phyloP scores from a whole-genome alignment of 2,113 vertebrate genomes.

The Xiphophorus hellerii region DNA sequence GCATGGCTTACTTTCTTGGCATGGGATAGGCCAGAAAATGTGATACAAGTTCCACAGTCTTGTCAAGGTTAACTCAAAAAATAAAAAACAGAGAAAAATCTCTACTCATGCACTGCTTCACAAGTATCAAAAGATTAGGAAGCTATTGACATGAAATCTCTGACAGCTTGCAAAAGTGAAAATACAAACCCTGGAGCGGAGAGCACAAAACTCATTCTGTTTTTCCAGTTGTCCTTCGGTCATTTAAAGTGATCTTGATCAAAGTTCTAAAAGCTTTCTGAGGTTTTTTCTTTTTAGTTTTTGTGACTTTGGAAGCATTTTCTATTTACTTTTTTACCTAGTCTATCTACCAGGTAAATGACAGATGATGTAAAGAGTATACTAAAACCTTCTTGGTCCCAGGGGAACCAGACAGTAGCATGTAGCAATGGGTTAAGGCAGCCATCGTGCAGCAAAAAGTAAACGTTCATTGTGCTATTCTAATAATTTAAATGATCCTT shows the following conservation, averaged over 20 bases:
- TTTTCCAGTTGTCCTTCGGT: neutral
- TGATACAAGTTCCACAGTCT: neutral
- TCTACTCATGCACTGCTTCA: neutral
- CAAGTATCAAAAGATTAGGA: neutral
- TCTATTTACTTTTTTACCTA: neutral
- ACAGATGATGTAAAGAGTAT: no score
- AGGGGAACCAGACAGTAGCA: no score
- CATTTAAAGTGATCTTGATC: neutral
- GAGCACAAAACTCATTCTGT: neutral
- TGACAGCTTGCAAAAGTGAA: neutral
- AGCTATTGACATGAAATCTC: neutral
- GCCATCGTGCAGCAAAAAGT: neutral
- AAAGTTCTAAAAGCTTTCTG: neutral
- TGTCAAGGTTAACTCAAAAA: neutral
- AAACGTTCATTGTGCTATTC: neutral
- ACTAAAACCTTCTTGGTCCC: no score
- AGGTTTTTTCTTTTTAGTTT: neutral
- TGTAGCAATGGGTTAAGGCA: no score
- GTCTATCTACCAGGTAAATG: neutral
- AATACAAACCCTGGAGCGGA: neutral
- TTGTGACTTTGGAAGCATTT: neutral
- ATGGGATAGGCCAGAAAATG: neutral
- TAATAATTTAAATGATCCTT: neutral
- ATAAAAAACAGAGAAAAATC: neutral
- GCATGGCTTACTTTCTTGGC: no score